Percentiles rank a stretch among this genome's conserved stretches.
These are phyloP conservation scores for Albula goreensis DNA, from an alignment of 2,113 vertebrate genomes.

Conservation along the genomic window DNA sequence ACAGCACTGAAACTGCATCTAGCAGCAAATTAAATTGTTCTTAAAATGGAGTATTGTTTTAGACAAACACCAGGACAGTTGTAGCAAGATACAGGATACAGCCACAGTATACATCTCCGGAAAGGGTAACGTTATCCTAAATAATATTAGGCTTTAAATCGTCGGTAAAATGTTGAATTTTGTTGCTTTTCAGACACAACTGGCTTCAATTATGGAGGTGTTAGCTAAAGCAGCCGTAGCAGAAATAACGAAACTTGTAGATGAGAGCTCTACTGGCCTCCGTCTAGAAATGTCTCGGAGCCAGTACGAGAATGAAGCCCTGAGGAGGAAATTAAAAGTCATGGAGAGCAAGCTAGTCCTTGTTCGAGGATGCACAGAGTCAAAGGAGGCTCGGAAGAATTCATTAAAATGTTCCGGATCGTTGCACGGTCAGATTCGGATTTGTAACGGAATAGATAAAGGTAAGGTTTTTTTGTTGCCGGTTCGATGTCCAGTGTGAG, in stretches of 20 bases:
- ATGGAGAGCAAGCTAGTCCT: slow-evolving; percentile 13
- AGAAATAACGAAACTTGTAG: slow-evolving; percentile 21
- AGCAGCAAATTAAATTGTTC: neutral
- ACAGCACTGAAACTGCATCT: neutral
- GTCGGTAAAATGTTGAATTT: neutral
- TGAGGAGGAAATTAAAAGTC: slow-evolving; percentile 3
- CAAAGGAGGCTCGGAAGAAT: neutral
- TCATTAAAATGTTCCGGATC: neutral
- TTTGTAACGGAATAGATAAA: neutral
- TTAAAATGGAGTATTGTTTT: neutral
- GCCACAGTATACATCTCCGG: too few relatives aligned
- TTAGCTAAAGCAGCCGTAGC: slow-evolving; percentile 13
- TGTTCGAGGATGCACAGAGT: slow-evolving; percentile 1
- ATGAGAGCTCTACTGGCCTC: neutral
- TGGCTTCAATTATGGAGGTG: slow-evolving; percentile 26
- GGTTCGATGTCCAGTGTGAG: too few relatives aligned
- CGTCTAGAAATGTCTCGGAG: slow-evolving; percentile 12
- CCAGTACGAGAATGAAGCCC: neutral
- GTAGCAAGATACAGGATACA: neutral
- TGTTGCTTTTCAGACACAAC: slow-evolving; percentile 13
- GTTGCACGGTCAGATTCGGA: neutral
- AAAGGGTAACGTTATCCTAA: too few relatives aligned
- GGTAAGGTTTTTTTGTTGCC: neutral
- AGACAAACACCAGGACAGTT: neutral
- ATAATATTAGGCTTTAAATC: neutral